phyloP scores from a whole-genome alignment of 2,888 invertebrate genomes.

The Conchocele bisecta region DNA sequence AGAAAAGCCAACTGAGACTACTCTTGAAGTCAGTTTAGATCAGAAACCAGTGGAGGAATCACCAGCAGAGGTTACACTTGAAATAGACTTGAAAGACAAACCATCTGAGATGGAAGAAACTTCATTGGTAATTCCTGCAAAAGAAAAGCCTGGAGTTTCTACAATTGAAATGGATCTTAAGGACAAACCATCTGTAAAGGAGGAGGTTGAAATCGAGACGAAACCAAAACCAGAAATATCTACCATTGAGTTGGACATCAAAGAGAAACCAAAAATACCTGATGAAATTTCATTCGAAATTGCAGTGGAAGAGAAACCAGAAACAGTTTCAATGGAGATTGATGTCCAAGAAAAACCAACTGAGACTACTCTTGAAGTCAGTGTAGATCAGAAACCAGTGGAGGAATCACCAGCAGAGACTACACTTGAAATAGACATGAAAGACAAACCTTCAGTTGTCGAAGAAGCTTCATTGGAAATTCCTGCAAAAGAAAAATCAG shows the following conservation, averaged over 20 bases:
- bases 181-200: constrained; percentile 45
- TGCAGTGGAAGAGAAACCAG: constrained; percentile 8
- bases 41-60: too few relatives aligned
- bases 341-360: constrained; percentile 1
- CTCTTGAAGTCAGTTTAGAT: too few relatives aligned
- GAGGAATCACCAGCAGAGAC: neutral
- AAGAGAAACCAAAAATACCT: constrained; percentile 9
- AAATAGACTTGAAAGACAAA: too few relatives aligned
- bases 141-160: too few relatives aligned
- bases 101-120: too few relatives aligned
- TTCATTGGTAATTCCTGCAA: constrained; percentile 22
- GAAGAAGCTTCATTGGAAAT: constrained; percentile 11
- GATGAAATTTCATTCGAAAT: constrained; percentile 21
- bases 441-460: neutral
- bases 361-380: constrained; percentile 1
- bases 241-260: too few relatives aligned
- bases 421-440: neutral
- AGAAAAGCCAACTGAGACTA: neutral
- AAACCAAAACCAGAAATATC: too few relatives aligned
- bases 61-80: too few relatives aligned
- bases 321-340: neutral
- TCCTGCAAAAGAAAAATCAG: constrained; percentile 11
- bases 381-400: constrained; percentile 10
- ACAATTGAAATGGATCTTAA: too few relatives aligned
- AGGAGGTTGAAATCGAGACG: constrained; percentile 15